A percentile compares a stretch with the other conserved stretches of the same genome.
Evolutionary conservation across 2,113 vertebrate genomes (phyloP).

Genomic region (Semnornis frantzii): DNA sequence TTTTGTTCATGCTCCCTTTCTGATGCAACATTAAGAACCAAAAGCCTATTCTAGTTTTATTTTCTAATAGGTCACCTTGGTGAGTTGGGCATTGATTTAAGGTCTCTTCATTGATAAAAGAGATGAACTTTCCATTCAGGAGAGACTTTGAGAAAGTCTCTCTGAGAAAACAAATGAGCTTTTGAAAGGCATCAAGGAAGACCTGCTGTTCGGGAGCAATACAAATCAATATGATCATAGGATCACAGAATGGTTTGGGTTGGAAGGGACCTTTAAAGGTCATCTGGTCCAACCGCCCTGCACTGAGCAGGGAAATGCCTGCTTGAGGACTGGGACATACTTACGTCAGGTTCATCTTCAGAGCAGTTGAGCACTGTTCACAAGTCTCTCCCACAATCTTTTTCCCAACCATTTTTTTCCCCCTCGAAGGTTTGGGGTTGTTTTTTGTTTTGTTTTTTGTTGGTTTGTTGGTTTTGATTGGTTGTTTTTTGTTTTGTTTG

Average conservation of each 20-base stretch:
- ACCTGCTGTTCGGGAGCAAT: neutral
- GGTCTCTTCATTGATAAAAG: neutral
- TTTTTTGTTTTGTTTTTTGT: too few species aligned
- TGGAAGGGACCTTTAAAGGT: too few species aligned
- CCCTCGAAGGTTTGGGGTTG: neutral
- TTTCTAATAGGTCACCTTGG: neutral
- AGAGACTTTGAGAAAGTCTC: neutral
- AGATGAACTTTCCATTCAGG: neutral
- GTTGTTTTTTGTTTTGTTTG: neutral
- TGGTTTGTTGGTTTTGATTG: too few species aligned
- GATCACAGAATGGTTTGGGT: too few species aligned
- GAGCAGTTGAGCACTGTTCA: neutral
- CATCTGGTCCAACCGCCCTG: too few species aligned
- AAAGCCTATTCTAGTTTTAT: neutral
- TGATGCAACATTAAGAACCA: neutral
- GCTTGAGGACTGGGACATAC: too few species aligned
- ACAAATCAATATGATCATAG: neutral
- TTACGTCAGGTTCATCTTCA: neutral
- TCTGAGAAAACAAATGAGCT: neutral
- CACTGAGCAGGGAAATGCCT: too few species aligned
- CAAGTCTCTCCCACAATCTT: neutral
- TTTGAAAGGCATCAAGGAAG: neutral
- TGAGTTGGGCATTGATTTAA: neutral
- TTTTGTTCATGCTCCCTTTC: neutral
- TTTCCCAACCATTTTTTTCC: neutral